These are phyloP conservation scores for Strigamia transsilvanica DNA, from an alignment of 2,888 invertebrate species.

Conservation along the genomic window DNA sequence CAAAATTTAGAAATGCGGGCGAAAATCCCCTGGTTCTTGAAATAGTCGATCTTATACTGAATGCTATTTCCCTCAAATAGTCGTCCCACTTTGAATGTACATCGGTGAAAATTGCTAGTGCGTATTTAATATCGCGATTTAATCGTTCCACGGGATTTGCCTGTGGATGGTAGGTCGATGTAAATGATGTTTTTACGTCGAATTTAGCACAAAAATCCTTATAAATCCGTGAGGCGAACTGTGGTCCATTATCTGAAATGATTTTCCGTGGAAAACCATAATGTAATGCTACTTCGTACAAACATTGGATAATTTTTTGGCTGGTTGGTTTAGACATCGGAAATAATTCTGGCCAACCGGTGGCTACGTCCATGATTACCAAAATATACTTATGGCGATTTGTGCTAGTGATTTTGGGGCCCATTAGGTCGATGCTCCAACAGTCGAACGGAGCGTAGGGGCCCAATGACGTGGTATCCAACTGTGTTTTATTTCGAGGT, in stretches of 20 bases:
- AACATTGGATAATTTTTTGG: not conserved
- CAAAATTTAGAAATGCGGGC: not conserved
- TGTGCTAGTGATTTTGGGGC: not conserved
- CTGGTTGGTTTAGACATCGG: not conserved
- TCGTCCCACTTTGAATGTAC: not conserved
- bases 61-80: not conserved
- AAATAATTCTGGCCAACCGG: not conserved
- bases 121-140: not conserved
- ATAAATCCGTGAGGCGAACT: not conserved
- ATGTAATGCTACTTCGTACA: not conserved
- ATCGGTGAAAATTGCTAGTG: not conserved
- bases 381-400: not conserved
- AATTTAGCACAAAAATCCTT: not conserved
- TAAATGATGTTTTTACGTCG: not conserved
- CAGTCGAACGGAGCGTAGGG: not conserved
- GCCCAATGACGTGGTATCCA: not conserved
- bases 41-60: not conserved
- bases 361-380: not conserved
- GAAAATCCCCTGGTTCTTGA: not conserved
- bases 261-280: not conserved
- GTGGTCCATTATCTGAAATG: not conserved
- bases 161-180: not conserved
- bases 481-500: not conserved
- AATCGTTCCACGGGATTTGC: not conserved
- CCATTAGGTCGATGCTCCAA: not conserved